Conservation (phyloP, 2,888 invertebrate species). For the Parnassius orleans region DNA sequence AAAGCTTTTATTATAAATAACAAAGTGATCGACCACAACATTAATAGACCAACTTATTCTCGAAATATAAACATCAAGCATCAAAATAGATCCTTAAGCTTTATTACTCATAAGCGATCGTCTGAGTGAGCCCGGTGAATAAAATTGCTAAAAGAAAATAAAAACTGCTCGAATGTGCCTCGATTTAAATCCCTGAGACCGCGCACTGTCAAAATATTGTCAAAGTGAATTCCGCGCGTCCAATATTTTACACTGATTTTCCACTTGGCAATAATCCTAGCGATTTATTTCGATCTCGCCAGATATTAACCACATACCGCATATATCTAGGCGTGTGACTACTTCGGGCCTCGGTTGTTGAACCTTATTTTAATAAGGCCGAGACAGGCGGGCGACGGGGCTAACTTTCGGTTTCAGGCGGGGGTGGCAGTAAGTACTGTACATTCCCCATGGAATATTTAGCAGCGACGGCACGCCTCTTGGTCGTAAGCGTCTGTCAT, state of each 20-base stretch:
- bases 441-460: constrained; percentile 62
- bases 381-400: constrained; percentile 46
- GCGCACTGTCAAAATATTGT: constrained; percentile 80
- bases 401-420: constrained; percentile 53
- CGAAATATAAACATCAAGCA: constrained; percentile 36
- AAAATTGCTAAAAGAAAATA: constrained; percentile 39
- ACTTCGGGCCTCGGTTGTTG: constrained; percentile 67
- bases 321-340: constrained; percentile 71
- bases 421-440: constrained; percentile 52
- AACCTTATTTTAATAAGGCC: constrained; percentile 66
- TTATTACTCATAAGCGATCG: constrained; percentile 46
- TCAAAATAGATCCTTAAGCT: constrained; percentile 60
- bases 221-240: constrained; percentile 77
- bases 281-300: constrained; percentile 77
- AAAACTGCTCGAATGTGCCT: constrained; percentile 46
- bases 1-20: constrained; percentile 24
- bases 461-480: constrained; percentile 54
- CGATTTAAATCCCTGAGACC: constrained; percentile 64
- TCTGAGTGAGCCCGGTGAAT: constrained; percentile 39
- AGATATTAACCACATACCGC: constrained; percentile 76
- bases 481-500: constrained; percentile 64
- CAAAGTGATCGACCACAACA: constrained; percentile 18
- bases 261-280: constrained; percentile 80
- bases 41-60: constrained; percentile 27
- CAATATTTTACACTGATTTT: constrained; percentile 79